Base-by-base conservation (phyloP, 1,140 invertebrate species). In the Marisa cornuarietis region DNA sequence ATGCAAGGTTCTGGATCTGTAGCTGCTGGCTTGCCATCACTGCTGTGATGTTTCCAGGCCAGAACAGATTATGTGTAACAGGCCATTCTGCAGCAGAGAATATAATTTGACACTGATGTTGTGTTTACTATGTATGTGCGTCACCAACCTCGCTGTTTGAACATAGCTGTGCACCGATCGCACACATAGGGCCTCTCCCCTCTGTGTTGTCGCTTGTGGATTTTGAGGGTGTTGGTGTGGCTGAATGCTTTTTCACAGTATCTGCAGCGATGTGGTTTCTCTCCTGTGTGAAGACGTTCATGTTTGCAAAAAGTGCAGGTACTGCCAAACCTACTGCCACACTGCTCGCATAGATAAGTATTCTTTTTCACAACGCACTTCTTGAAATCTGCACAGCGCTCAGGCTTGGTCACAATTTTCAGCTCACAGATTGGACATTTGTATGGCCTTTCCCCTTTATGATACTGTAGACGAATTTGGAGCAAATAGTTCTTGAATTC, bases 171-270 rank as follows among this genome's bases (percentile, higher is more conserved):
- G 26, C 77, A 79, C 52, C 62, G 68, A 54, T 79, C 71, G 62
- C 77, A 79, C 26, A 79, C 77, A 26, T 79, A 79, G 49, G 68
- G 77, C 24, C 49, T 71, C 22, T 79, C 77, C 3, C 77, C 77
- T 16, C 68, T 79, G 61, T 79, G 77, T 58, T 79, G 68, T 24
- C 77, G 77, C 5, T 58, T n/a, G 26, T 79, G 77, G 26, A 79
- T 71, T 58, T 58, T 24, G 54, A 79, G 26, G 49, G 77, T 61
- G 18, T 71, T 71, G 51, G 51, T 74, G 26, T 42, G 61, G 26
- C 58, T 51, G 20, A 65, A 76, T 10, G 74, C 22, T 42, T 76
- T 62, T 14, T 66, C 74, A 63, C 74, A 76, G 42, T 24, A 76
- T 42, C 74, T 76, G 31, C 74, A 76, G 7, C 18, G 54, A 31